These are phyloP conservation scores for Hafferia zeledoni DNA, from an alignment of 2,797 vertebrate species.

Conservation along the genomic window DNA sequence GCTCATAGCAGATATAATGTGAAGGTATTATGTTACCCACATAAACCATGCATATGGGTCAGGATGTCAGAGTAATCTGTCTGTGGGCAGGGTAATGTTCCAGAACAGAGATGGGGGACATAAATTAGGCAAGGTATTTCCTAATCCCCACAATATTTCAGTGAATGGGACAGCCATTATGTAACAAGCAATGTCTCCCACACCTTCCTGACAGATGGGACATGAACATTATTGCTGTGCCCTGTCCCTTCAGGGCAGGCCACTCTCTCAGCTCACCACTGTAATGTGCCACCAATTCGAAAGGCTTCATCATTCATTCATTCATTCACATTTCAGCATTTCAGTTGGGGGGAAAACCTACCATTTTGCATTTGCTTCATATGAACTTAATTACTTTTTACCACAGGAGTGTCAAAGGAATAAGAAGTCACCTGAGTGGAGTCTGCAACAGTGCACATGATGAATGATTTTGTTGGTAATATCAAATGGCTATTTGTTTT, in stretches of 20 bases:
- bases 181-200: slow-evolving; percentile 56
- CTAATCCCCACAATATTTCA: slow-evolving; percentile 67
- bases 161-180: slow-evolving; percentile 43
- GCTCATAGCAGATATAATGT: slow-evolving; percentile 46
- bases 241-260: slow-evolving; percentile 60
- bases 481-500: background rate
- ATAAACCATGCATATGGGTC: background rate
- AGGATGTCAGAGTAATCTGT: background rate
- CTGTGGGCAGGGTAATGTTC: slow-evolving; percentile 27
- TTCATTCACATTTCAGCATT: slow-evolving; percentile 58
- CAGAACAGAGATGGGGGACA: slow-evolving; percentile 14
- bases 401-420: slow-evolving; percentile 13
- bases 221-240: slow-evolving; percentile 48
- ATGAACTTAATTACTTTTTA: slow-evolving; percentile 60
- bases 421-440: background rate
- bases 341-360: slow-evolving; percentile 41
- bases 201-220: slow-evolving; percentile 64
- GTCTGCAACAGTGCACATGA: background rate
- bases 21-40: slow-evolving; percentile 50
- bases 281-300: slow-evolving; percentile 57
- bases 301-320: slow-evolving; percentile 58
- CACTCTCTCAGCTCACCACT: slow-evolving; percentile 25
- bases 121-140: slow-evolving; percentile 70
- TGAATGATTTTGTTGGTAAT: background rate
- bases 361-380: slow-evolving; percentile 40